A percentile compares a stretch with the other conserved stretches of the same genome.
phyloP scores from a whole-genome alignment of 2,888 invertebrate species.

The Euplagia quadripunctaria region DNA sequence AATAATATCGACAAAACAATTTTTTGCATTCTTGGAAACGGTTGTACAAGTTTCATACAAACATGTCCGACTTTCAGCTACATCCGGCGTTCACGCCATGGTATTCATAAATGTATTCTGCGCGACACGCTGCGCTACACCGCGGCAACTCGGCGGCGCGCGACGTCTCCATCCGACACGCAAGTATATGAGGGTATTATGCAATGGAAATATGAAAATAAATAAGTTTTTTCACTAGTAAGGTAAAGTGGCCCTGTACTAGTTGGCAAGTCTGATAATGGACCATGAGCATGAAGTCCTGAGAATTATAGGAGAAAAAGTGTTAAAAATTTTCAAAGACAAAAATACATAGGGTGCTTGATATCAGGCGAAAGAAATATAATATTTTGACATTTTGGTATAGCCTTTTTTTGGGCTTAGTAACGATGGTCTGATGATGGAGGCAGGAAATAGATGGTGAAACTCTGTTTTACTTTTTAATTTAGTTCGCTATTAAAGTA shows the following conservation, averaged over 20 bases:
- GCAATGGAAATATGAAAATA: neutral
- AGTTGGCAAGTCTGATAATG: neutral
- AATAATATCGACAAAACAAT: neutral
- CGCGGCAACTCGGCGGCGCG: neutral
- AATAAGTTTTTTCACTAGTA: neutral
- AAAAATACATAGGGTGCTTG: too few species aligned
- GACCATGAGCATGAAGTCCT: too few species aligned
- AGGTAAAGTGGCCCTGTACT: neutral
- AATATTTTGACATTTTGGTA: too few species aligned
- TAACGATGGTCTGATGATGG: too few species aligned
- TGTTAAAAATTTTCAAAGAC: too few species aligned
- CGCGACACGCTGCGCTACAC: neutral
- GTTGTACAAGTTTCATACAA: neutral
- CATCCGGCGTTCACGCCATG: neutral
- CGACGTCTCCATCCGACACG: neutral
- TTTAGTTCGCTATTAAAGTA: too few species aligned
- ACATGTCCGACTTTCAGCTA: neutral
- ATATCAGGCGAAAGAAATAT: too few species aligned
- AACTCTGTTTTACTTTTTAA: too few species aligned
- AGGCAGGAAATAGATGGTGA: too few species aligned
- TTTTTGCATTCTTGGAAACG: neutral
- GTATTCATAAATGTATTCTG: neutral
- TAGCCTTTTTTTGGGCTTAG: too few species aligned
- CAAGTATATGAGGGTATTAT: neutral
- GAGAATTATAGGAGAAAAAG: too few species aligned